Conservation (phyloP, 2,113 vertebrate species). For the Zosterops pallidus region DNA sequence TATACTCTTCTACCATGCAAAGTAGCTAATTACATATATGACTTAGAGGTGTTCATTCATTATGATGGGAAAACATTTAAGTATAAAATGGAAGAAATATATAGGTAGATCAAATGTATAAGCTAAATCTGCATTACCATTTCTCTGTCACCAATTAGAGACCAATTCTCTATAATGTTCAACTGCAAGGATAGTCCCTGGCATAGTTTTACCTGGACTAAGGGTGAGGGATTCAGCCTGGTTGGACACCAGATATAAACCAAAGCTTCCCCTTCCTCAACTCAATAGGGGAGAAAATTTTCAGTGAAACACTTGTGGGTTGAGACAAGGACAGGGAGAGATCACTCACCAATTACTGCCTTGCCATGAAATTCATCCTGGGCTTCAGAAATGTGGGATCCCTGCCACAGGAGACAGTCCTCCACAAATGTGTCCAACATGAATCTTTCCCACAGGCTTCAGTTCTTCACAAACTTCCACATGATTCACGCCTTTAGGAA, state of each 20-base stretch:
- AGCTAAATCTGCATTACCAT: neutral
- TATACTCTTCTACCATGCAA: neutral
- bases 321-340: neutral
- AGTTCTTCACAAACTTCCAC: neutral
- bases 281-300: neutral
- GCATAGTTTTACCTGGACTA: neutral
- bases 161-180: neutral
- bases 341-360: neutral
- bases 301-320: neutral
- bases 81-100: neutral
- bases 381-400: neutral
- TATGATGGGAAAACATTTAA: neutral
- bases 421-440: neutral
- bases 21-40: neutral
- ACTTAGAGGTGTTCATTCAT: neutral
- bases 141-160: neutral
- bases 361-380: neutral
- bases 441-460: neutral
- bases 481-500: neutral
- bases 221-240: neutral
- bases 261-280: neutral
- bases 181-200: neutral
- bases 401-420: neutral
- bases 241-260: neutral
- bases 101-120: neutral